Evolutionary conservation across 2,888 invertebrate genomes (phyloP).

Genomic region (Cheilosia grossa): DNA sequence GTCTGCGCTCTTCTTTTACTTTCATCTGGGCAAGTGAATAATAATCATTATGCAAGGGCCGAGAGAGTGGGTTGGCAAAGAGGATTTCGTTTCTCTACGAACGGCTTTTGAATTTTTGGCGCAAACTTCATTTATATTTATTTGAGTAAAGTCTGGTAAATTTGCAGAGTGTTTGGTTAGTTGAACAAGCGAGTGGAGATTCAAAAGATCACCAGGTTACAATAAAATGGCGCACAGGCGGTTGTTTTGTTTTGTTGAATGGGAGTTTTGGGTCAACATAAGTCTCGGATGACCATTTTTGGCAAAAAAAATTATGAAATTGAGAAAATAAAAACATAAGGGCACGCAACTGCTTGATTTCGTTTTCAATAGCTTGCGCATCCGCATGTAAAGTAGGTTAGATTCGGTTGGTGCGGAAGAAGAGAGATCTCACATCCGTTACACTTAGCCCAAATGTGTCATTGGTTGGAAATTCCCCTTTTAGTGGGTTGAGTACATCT

Average conservation of each 20-base stretch:
- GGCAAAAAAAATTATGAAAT: constrained; percentile 23
- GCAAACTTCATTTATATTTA: constrained; percentile 37
- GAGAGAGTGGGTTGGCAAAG: constrained; percentile 26
- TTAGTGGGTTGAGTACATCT: no score
- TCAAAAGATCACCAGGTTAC: constrained; percentile 31
- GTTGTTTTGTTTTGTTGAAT: constrained; percentile 21
- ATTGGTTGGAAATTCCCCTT: no score
- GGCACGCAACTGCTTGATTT: background rate
- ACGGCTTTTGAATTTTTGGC: background rate
- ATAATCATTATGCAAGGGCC: constrained; percentile 50
- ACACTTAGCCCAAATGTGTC: no score
- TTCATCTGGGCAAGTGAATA: constrained; percentile 23
- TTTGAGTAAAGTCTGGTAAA: constrained; percentile 31
- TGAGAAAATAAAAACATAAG: background rate
- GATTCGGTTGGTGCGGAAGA: no score
- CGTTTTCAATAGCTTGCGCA: background rate
- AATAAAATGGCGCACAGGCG: constrained; percentile 7
- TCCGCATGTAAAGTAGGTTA: no score
- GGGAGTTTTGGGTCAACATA: constrained; percentile 13
- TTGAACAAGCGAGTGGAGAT: constrained; percentile 32
- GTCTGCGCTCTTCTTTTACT: constrained; percentile 12
- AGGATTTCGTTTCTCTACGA: constrained; percentile 19
- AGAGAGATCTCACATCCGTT: no score
- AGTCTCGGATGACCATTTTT: constrained; percentile 14
- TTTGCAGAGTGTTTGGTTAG: constrained; percentile 42